phyloP scores from a whole-genome alignment of 1,140 invertebrate genomes.

The Dreissena polymorpha region DNA sequence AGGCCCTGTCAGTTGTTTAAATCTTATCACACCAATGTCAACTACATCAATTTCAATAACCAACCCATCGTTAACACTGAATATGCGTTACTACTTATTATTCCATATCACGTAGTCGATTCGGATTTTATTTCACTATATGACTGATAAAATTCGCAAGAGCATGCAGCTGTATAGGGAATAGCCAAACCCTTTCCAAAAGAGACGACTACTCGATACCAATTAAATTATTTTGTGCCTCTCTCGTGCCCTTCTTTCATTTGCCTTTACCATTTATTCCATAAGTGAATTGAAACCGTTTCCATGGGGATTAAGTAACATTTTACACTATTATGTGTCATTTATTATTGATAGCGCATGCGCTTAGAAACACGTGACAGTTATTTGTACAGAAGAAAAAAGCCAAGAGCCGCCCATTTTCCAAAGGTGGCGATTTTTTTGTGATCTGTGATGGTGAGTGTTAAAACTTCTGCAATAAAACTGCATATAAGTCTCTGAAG shows the following conservation, averaged over 20 bases:
- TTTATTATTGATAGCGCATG: slow-evolving; percentile 54
- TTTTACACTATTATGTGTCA: slow-evolving; percentile 47
- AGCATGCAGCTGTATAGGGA: too few relatives aligned
- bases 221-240: background rate
- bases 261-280: slow-evolving; percentile 49
- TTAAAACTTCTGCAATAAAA: slow-evolving; percentile 15
- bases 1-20: too few relatives aligned
- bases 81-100: too few relatives aligned
- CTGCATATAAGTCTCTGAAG: background rate
- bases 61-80: too few relatives aligned
- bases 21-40: too few relatives aligned
- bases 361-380: slow-evolving; percentile 25
- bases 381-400: background rate
- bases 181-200: too few relatives aligned
- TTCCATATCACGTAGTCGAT: too few relatives aligned
- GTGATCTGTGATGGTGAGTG: slow-evolving; percentile 32
- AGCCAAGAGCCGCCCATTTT: slow-evolving; percentile 35
- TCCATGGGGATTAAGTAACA: slow-evolving; percentile 55
- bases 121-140: too few relatives aligned
- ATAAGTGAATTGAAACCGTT: slow-evolving; percentile 54
- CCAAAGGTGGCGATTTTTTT: slow-evolving; percentile 7
- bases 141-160: too few relatives aligned
- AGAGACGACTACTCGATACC: background rate
- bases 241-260: slow-evolving; percentile 21
- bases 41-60: too few relatives aligned